These are phyloP conservation scores for Fistularia tabacaria DNA, from an alignment of 2,797 vertebrate species.

Conservation along the genomic window DNA sequence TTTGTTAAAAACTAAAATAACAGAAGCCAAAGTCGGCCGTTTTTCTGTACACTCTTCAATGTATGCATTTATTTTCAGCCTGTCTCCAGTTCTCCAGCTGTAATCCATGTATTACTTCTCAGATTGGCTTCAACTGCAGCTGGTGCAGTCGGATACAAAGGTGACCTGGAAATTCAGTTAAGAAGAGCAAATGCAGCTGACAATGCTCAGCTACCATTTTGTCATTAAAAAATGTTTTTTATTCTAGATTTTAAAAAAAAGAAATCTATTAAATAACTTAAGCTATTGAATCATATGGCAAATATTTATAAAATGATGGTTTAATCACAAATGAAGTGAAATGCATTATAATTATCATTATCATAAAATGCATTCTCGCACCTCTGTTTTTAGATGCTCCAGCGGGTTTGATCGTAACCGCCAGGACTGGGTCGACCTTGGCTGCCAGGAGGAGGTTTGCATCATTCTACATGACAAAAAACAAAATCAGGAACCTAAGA, in stretches of 20 bases:
- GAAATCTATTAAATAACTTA: too few species aligned
- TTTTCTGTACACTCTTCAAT: not conserved
- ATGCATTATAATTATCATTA: not conserved
- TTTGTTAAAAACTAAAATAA: too few species aligned
- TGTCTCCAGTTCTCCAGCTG: slow-evolving; percentile 94
- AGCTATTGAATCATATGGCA: too few species aligned
- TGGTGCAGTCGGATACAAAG: slow-evolving; percentile 94
- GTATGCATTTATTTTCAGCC: slow-evolving; percentile 66
- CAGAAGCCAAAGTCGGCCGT: too few species aligned
- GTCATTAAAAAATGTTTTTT: too few species aligned
- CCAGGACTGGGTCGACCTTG: slow-evolving; percentile 94
- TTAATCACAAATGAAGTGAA: too few species aligned
- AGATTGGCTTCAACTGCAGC: slow-evolving; percentile 95
- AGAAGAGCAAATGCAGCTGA: not conserved
- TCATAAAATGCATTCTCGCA: not conserved
- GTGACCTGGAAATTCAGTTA: slow-evolving; percentile 57
- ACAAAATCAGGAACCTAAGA: not conserved
- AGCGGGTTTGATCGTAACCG: slow-evolving; percentile 94
- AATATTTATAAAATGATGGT: too few species aligned
- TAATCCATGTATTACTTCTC: slow-evolving; percentile 83
- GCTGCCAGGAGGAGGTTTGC: slow-evolving; percentile 89
- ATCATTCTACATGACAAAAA: slow-evolving; percentile 21
- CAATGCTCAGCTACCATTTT: too few species aligned
- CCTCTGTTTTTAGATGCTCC: slow-evolving; percentile 82
- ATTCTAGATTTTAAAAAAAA: too few species aligned